Conservation (phyloP, 2,888 invertebrate genomes). For the Agrilus biguttatus region DNA sequence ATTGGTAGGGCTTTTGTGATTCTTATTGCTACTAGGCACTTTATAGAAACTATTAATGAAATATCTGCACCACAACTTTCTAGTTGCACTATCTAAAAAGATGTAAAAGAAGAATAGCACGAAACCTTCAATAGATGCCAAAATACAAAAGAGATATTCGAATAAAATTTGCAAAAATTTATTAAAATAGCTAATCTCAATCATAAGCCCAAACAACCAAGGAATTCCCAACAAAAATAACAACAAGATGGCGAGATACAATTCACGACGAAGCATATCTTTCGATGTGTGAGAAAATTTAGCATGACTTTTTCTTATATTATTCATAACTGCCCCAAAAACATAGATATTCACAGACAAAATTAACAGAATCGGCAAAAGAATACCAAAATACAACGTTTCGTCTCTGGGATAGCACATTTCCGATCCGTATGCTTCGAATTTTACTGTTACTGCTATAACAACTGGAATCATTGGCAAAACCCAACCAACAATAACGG, state of each 20-base stretch:
- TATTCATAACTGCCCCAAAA: conserved; percentile 41
- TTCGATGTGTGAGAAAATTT: conserved; percentile 22
- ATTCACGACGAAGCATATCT: conserved; percentile 36
- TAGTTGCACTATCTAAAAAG: conserved; percentile 42
- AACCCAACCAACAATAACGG: conserved; percentile 50
- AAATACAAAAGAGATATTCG: conserved; percentile 38
- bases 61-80: conserved; percentile 33
- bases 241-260: conserved; percentile 41
- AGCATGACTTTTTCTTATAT: conserved; percentile 27
- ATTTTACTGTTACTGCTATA: conserved; percentile 33
- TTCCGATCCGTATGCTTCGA: conserved; percentile 33
- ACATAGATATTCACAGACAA: conserved; percentile 40
- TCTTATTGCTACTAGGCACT: no score
- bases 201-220: conserved; percentile 43
- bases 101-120: conserved; percentile 48
- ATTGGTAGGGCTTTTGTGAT: no score
- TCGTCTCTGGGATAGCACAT: conserved; percentile 42
- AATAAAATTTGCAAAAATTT: conserved; percentile 17
- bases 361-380: conserved; percentile 38
- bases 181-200: conserved; percentile 22
- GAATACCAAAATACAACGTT: conserved; percentile 38
- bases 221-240: conserved; percentile 47
- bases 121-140: conserved; percentile 43
- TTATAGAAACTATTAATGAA: background rate
- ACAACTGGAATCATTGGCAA: conserved; percentile 38